Base-by-base conservation (phyloP, 2,113 vertebrate species). In the Tor tambroides region DNA sequence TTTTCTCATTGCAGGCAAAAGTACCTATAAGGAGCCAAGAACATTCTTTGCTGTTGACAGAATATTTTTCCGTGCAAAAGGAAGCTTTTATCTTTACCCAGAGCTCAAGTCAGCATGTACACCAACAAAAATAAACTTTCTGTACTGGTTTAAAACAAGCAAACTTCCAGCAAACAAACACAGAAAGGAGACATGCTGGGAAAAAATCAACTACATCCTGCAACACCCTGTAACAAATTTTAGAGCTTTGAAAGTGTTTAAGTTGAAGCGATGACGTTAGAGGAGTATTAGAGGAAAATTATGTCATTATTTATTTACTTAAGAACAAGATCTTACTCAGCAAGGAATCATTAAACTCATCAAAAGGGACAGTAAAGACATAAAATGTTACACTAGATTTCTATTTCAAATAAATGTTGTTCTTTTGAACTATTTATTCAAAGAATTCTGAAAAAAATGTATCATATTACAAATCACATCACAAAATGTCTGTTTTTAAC, bases 1-100 rank as follows among this genome's bases (percentile, higher is more conserved):
- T 75, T 46, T 80, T 74, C n/a, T 86, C 30, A 86, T 41, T 51
- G 81, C 6, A 56, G 7, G 11, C 54, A 79, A 77, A 5, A 35
- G 26, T 54, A 51, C 12, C 41, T 35, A 14, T 72, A 10, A 69
- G 12, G 30, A 35, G 35, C 38, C 46, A 35, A 41, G 43, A 79
- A 88, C 71, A 72, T 88, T 46, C 59, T 90, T 43, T 81, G 35
- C 7, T 72, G 67, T 85, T 49, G 85, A 89, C 61, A 26, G 3
- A 7, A 26, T 17, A 12, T 41, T 63, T 86, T 69, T 83, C 67
- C 11, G 23, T 35, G 35, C 69, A 51, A 41, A 86, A 78, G 59
- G 9, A 84, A 28, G n/a, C 11, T 28, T 84, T 28, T n/a, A 61
- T 78, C 61, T 80, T 72, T 56, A 86, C 63, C 41, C 17, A 51